phyloP scores from a whole-genome alignment of 2,797 vertebrate genomes.

The Adrianichthys oophorus region DNA sequence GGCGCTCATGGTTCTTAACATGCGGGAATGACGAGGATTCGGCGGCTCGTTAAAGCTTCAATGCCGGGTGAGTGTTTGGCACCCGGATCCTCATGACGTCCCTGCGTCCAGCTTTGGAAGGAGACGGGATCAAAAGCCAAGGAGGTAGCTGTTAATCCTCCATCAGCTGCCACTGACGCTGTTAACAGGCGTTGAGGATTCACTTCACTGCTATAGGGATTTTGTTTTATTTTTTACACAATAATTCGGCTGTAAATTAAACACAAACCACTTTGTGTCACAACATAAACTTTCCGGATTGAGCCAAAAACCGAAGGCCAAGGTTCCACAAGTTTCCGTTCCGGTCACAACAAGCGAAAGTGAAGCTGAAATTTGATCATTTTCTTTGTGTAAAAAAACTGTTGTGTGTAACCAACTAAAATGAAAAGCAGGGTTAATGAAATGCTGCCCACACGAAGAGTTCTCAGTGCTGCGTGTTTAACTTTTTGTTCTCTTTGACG shows the following conservation, averaged over 20 bases:
- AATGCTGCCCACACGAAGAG: too few species aligned
- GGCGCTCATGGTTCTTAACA: constrained; percentile 38
- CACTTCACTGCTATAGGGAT: neutral
- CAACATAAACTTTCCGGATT: constrained; percentile 14
- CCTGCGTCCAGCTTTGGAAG: constrained; percentile 14
- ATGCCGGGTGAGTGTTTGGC: too few species aligned
- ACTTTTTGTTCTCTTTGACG: too few species aligned
- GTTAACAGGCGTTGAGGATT: neutral
- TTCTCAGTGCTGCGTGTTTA: too few species aligned
- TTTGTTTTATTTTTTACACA: neutral
- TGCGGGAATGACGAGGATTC: too few species aligned
- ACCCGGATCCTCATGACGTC: neutral
- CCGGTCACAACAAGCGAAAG: neutral
- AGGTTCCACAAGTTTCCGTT: constrained; percentile 25
- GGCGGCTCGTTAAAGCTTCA: too few species aligned
- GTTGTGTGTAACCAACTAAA: too few species aligned
- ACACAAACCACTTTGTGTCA: constrained; percentile 17
- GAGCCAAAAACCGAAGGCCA: neutral
- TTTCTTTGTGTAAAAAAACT: neutral
- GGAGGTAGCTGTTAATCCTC: constrained; percentile 16
- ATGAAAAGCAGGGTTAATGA: too few species aligned
- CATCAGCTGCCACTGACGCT: too few species aligned
- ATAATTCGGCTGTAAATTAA: neutral
- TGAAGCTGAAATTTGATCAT: neutral
- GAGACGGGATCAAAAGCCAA: constrained; percentile 29